Evolutionary conservation across 2,888 invertebrate genomes (phyloP).

Genomic region (Trichopria drosophilae): DNA sequence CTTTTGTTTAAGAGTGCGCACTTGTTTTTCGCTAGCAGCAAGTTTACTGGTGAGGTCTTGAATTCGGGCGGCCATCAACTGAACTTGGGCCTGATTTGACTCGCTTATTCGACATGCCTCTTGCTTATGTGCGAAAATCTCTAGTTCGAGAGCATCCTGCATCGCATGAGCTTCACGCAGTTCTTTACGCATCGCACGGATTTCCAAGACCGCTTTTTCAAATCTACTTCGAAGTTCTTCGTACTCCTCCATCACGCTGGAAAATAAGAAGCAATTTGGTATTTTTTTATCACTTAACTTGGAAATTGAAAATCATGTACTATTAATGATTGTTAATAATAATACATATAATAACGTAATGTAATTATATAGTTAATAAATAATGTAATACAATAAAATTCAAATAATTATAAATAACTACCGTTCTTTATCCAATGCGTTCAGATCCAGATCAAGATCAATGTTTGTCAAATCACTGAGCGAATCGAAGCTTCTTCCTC

Average conservation of each 20-base stretch:
- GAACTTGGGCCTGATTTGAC: slow-evolving; percentile 72
- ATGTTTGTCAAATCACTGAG: slow-evolving; percentile 80
- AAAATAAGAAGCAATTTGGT: slow-evolving; percentile 14
- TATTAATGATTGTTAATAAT: not conserved
- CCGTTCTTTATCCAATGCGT: slow-evolving; percentile 71
- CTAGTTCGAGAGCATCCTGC: slow-evolving; percentile 78
- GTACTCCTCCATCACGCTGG: slow-evolving; percentile 77
- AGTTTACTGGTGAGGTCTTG: slow-evolving; percentile 83
- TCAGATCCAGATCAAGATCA: slow-evolving; percentile 74
- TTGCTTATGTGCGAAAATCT: slow-evolving; percentile 74
- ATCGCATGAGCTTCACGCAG: slow-evolving; percentile 77
- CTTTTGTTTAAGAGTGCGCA: slow-evolving; percentile 77
- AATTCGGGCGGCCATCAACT: slow-evolving; percentile 80
- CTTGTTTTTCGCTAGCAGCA: slow-evolving; percentile 79
- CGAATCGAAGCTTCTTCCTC: slow-evolving; percentile 74
- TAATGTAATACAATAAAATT: no score
- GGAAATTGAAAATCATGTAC: not conserved
- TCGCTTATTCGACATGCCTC: slow-evolving; percentile 70
- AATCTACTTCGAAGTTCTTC: slow-evolving; percentile 76
- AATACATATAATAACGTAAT: not conserved
- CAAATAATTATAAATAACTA: no score
- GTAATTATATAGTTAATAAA: not conserved
- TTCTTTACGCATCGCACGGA: slow-evolving; percentile 79
- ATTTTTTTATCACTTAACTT: not conserved
- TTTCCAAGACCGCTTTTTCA: slow-evolving; percentile 81